These are phyloP conservation scores for Syrmaticus mikado DNA, from an alignment of 2,113 vertebrate genomes.

Conservation along the genomic window DNA sequence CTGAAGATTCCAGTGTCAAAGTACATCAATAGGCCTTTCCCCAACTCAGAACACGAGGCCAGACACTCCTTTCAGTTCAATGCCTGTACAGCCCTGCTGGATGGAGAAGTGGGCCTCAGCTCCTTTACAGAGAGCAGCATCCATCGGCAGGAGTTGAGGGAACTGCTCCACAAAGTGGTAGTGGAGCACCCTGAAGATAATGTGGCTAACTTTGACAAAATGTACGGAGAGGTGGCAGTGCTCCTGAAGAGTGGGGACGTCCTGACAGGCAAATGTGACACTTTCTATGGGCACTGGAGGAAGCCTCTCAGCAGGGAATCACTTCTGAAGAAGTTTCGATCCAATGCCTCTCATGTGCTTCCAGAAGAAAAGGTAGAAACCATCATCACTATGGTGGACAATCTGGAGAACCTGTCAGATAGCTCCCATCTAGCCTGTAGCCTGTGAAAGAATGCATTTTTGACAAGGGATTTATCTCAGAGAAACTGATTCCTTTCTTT, in stretches of 20 bases:
- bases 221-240: slow-evolving; percentile 87
- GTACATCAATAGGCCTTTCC: slow-evolving; percentile 90
- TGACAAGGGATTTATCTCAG: neutral
- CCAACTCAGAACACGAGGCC: slow-evolving; percentile 86
- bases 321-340: slow-evolving; percentile 84
- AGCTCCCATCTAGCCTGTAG: slow-evolving; percentile 76
- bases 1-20: slow-evolving; percentile 87
- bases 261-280: slow-evolving; percentile 84
- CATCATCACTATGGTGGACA: slow-evolving; percentile 79
- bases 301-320: slow-evolving; percentile 86
- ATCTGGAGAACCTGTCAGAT: slow-evolving; percentile 74
- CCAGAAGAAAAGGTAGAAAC: slow-evolving; percentile 73
- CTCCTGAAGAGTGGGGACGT: slow-evolving; percentile 80
- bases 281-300: slow-evolving; percentile 92
- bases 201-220: slow-evolving; percentile 84
- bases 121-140: slow-evolving; percentile 80
- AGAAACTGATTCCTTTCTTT: slow-evolving; percentile 28
- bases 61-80: slow-evolving; percentile 93
- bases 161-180: slow-evolving; percentile 82
- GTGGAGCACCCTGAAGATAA: slow-evolving; percentile 88
- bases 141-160: slow-evolving; percentile 76
- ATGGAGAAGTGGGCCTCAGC: slow-evolving; percentile 81
- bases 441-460: slow-evolving; percentile 49
- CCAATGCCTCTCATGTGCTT: slow-evolving; percentile 80
- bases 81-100: slow-evolving; percentile 84